Evolutionary conservation across 2,113 vertebrate species (phyloP).

Genomic region (Heterochromis multidens): DNA sequence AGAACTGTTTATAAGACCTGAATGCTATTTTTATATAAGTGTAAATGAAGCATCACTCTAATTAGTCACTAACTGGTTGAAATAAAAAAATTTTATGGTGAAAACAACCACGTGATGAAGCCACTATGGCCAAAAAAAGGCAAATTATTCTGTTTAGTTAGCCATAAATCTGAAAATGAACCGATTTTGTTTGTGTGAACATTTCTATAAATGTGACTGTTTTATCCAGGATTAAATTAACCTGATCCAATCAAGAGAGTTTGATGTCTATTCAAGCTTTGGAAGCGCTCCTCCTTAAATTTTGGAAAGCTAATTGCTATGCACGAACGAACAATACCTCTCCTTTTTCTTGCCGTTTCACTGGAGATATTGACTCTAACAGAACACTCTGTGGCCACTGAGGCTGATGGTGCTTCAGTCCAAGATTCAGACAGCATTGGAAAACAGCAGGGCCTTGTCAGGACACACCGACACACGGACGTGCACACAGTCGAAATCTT

Average conservation of each 20-base stretch:
- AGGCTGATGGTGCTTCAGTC: not conserved
- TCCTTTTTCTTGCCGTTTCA: not conserved
- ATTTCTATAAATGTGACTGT: not conserved
- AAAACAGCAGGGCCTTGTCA: slow-evolving; percentile 23
- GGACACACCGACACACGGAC: not conserved
- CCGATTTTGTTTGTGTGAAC: not conserved
- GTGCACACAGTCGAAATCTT: not conserved
- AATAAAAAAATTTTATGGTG: not conserved
- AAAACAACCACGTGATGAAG: not conserved
- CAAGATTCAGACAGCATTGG: slow-evolving; percentile 17
- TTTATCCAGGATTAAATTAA: not conserved
- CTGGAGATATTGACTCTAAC: not conserved
- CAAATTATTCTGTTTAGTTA: not conserved
- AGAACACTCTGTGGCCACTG: not conserved
- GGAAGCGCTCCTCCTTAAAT: not conserved
- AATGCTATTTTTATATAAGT: not conserved
- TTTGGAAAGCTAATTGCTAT: not conserved
- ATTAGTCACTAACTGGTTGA: not conserved
- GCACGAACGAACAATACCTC: not conserved
- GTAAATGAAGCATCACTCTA: not conserved
- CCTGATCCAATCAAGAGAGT: not conserved
- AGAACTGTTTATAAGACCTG: not conserved
- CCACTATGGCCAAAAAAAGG: not conserved
- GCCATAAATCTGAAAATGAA: not conserved
- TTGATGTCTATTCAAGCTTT: not conserved